Evolutionary conservation across 2,797 vertebrate genomes (phyloP), one percentile per base, ranked within the genome.

Genomic region (Urocyon cinereoargenteus): DNA sequence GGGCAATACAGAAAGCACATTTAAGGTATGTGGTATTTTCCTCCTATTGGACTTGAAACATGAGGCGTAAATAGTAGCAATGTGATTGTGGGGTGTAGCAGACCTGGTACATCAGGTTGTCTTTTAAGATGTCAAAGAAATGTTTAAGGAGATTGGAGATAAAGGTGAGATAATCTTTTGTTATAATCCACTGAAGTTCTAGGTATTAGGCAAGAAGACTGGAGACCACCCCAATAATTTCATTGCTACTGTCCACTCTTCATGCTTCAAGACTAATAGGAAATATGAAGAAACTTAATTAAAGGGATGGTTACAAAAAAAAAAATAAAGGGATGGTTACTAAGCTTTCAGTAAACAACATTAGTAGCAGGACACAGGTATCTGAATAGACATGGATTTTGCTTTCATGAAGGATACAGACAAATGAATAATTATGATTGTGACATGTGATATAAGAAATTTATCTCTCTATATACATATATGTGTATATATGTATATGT

Each of bases 371-470:
- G 51, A 28, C 18, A 85, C 3, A 88, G 21, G 24, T 3, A 55
- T 87, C 64, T 70, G 15, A 86, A 57, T 70, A 66, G 82, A 89
- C 34, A 72, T 34, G 55, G 28, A 70, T 81, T 90, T 97, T 92
- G 34, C 36, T 45, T 93, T 89, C 62, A 28, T 83, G 62, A 79
- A 94, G 85, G 77, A 82, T 55, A 73, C 22, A 79, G 8, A 81
- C n/a, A 92, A 75, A 62, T 83, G 40, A 59, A 73, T 51, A 90
- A 96, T 86, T 66, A 55, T 70, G 91, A 40, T 55, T 93, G 18
- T 73, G 49, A 82, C 16, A 57, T n/a, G 57, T n/a, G 15, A 89
- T 77, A 18, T 45, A 59, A 94, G 90, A 87, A 75, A 70, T 2
- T 5, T 22, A 18, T 22, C 34, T 26, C 16, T 22, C 31, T 66